phyloP scores from a whole-genome alignment of 2,113 vertebrate genomes.

The Eclectus roratus region DNA sequence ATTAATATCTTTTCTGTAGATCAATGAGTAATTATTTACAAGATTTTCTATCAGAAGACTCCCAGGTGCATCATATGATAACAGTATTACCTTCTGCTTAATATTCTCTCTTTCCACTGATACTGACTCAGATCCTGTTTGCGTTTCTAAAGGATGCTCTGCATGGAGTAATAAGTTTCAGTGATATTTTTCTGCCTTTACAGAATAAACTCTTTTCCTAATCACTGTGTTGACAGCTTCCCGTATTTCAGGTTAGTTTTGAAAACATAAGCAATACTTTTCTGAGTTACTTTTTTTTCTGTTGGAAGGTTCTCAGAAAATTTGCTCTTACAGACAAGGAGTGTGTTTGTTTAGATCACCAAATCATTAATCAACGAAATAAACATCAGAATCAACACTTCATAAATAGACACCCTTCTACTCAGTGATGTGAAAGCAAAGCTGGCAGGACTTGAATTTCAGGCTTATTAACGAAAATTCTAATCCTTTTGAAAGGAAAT shows the following conservation, averaged over 20 bases:
- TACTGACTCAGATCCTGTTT: neutral
- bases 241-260: neutral
- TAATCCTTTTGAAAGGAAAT: neutral
- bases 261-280: neutral
- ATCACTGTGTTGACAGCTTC: neutral
- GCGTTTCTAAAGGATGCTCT: slow-evolving; percentile 12
- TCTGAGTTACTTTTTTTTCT: neutral
- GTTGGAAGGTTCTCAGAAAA: neutral
- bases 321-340: neutral
- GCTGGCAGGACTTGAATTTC: neutral
- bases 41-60: slow-evolving; percentile 5
- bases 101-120: neutral
- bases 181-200: neutral
- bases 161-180: neutral
- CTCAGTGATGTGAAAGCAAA: neutral
- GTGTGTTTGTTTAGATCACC: neutral
- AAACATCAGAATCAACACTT: neutral
- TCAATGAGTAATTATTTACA: neutral
- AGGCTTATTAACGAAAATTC: neutral
- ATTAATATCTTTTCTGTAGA: neutral
- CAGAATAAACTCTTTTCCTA: neutral
- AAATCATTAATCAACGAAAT: slow-evolving; percentile 5
- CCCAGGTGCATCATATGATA: neutral
- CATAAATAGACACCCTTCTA: neutral
- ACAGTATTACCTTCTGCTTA: neutral